Base-by-base conservation (phyloP, 2,113 vertebrate genomes). In the Triplophysa tibetana region DNA sequence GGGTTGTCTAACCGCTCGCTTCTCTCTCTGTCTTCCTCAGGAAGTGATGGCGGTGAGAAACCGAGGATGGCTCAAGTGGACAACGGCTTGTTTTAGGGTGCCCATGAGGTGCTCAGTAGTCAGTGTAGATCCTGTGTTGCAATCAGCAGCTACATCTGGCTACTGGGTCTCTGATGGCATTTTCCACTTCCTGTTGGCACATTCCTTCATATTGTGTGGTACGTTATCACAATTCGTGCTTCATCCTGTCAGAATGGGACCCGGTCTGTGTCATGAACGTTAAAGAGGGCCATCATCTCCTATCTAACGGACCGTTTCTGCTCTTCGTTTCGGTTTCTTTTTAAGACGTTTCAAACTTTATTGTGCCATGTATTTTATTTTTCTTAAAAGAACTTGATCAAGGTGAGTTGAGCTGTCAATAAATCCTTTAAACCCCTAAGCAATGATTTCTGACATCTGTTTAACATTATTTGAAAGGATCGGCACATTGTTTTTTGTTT, bases 111-210 rank as follows among this genome's bases (percentile, higher is more conserved):
- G 96, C 97, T 98, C 97, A 99, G 97, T 99, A 98, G 94, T 95
- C 96, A 98, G 97, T 98, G 97, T 99, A 99, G 97, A 98, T 98
- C 95, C 97, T 99, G 98, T 98, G 85, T 94, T 88, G 86, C 88
- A 92, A 93, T 97, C 97, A 98, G 98, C 92, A 99, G 97, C 97
- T 99, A 99, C 97, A 99, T 99, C 97, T 99, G 97, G 96, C 97
- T 99, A 99, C 97, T 99, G 97, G 97, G 97, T 99, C 97, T 99
- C 97, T 91, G 94, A 94, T 93, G 91, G 91, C 93, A 93, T 92
- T 88, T 91, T 89, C 16, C 86, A 79, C 82, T 93, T 91, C 91
- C 93, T 87, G 3, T 86, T 85, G 77, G 61, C 87, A 82, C 83
- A 52, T 83, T 90, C 77, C 85, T 83, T 82, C 80, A 88, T 83